Percentiles rank a stretch among this genome's conserved stretches.
phyloP scores from a whole-genome alignment of 2,888 invertebrate genomes.

The Amiota communis region DNA sequence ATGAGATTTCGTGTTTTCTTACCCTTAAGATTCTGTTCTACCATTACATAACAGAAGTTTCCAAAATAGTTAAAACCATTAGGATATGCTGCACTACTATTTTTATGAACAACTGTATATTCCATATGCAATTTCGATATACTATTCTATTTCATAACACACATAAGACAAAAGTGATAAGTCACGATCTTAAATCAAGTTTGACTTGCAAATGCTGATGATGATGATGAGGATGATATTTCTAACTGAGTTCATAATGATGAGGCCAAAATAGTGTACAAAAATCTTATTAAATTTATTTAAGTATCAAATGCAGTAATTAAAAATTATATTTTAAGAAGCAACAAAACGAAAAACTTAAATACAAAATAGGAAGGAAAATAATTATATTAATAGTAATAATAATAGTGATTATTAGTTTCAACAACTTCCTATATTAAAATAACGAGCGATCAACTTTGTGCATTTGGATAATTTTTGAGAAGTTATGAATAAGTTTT shows the following conservation, averaged over 20 bases:
- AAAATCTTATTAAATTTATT: background rate
- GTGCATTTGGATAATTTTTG: background rate
- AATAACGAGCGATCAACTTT: background rate
- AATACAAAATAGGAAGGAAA: background rate
- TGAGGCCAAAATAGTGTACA: background rate
- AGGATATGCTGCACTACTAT: no score
- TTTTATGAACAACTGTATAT: no score
- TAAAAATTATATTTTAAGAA: background rate
- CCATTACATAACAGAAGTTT: no score
- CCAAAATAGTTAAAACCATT: no score
- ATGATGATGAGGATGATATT: background rate
- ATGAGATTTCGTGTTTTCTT: no score
- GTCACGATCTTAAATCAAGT: no score
- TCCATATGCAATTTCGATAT: no score
- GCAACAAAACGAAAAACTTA: background rate
- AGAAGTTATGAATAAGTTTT: background rate
- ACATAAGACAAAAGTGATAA: no score
- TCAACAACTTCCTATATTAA: slow-evolving; percentile 7
- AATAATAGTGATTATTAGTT: slow-evolving; percentile 1
- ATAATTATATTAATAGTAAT: background rate
- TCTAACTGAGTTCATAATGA: background rate
- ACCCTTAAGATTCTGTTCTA: no score
- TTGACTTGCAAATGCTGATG: background rate
- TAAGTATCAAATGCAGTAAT: slow-evolving; percentile 3
- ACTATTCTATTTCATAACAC: no score